These are phyloP conservation scores for Drosophila kurseongensis DNA, from an alignment of 1,140 invertebrate species.

Conservation along the genomic window DNA sequence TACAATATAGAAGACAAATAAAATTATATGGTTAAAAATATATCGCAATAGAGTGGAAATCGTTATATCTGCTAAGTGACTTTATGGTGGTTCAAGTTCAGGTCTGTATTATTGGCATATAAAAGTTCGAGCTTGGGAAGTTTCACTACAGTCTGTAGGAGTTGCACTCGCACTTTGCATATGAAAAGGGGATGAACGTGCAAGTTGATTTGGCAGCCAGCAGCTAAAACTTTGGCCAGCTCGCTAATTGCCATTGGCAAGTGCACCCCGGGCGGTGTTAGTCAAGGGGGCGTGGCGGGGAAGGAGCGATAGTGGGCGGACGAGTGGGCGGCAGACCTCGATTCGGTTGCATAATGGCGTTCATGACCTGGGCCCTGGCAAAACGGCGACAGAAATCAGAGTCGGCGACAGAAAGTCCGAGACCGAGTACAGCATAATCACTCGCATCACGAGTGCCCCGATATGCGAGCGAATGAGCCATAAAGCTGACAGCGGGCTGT, in stretches of 20 bases:
- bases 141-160: slow-evolving; percentile 16
- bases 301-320: not conserved
- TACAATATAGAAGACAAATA: too few species aligned
- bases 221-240: slow-evolving; percentile 55
- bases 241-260: slow-evolving; percentile 62
- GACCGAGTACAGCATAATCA: slow-evolving; percentile 54
- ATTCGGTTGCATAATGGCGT: slow-evolving; percentile 63
- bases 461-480: slow-evolving; percentile 44
- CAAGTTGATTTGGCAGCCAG: slow-evolving; percentile 48
- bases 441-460: slow-evolving; percentile 56
- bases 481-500: slow-evolving; percentile 52
- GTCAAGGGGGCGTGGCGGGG: not conserved
- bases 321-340: slow-evolving; percentile 39
- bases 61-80: not conserved
- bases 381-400: slow-evolving; percentile 44
- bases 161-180: slow-evolving; percentile 36
- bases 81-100: not conserved
- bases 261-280: slow-evolving; percentile 4
- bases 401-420: slow-evolving; percentile 35
- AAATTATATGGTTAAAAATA: not conserved
- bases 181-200: slow-evolving; percentile 57
- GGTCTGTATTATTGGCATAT: not conserved
- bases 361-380: slow-evolving; percentile 70
- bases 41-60: not conserved
- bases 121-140: not conserved